Percentiles rank a stretch among this genome's conserved stretches.
Conservation (phyloP, 2,797 vertebrate species). For the Sarcophilus harrisii region DNA sequence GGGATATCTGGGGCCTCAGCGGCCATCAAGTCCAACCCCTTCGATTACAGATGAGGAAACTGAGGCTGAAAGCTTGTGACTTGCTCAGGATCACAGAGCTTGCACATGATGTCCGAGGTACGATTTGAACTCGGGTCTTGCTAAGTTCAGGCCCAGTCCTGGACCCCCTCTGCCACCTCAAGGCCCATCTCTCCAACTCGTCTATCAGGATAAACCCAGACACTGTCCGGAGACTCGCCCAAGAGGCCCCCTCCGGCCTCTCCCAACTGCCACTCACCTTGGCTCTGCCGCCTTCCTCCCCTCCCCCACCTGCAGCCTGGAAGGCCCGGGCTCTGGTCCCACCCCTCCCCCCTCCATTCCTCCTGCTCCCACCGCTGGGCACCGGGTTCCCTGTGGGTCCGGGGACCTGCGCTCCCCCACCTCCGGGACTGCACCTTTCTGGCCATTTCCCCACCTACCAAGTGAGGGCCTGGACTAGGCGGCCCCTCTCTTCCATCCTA, state of each 20-base stretch:
- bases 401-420: too few species aligned
- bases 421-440: neutral
- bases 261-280: conserved; percentile 2
- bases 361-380: neutral
- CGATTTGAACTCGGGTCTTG: neutral
- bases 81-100: neutral
- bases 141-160: neutral
- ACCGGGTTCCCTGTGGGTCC: too few species aligned
- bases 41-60: neutral
- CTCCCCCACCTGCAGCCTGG: neutral
- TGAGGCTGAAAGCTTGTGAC: neutral
- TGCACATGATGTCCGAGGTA: neutral
- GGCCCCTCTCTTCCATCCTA: neutral
- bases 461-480: neutral
- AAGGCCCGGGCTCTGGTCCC: neutral
- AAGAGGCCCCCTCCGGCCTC: neutral
- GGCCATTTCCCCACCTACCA: neutral
- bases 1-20: neutral
- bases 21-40: neutral
- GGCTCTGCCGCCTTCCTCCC: neutral
- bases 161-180: neutral
- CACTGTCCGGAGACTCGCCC: neutral
- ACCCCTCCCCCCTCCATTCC: neutral
- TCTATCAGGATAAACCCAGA: neutral
- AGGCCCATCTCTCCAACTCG: neutral